Conservation (phyloP, 2,888 invertebrate species). For the Agonopterix alstromeriana region DNA sequence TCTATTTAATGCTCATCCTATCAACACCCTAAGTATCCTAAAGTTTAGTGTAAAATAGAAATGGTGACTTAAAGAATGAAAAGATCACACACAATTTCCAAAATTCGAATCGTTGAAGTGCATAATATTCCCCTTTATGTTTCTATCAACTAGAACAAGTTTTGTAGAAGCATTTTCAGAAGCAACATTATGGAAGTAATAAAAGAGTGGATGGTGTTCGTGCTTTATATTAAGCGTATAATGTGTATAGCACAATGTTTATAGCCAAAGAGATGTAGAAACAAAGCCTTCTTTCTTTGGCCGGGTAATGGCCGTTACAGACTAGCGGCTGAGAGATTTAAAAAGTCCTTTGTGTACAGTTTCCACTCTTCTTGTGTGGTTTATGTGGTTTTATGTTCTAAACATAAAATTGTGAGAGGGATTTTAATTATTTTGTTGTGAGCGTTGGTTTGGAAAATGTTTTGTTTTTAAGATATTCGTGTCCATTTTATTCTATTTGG, state of each 20-base stretch:
- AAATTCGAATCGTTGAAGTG: background rate
- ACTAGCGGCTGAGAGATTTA: constrained; percentile 9
- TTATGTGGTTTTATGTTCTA: constrained; percentile 1
- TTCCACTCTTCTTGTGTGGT: constrained; percentile 4
- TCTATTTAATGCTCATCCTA: no score
- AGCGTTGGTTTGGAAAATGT: no score
- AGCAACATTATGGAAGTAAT: constrained; percentile 35
- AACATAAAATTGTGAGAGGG: background rate
- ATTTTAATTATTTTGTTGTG: no score
- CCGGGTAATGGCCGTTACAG: constrained; percentile 14
- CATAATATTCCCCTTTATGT: constrained; percentile 5
- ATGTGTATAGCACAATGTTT: constrained; percentile 27
- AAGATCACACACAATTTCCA: no score
- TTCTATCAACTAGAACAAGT: constrained; percentile 19
- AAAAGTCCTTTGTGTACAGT: constrained; percentile 9
- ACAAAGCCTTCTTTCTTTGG: constrained; percentile 14
- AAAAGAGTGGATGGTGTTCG: constrained; percentile 23
- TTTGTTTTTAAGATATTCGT: no score
- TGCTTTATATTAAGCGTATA: constrained; percentile 33
- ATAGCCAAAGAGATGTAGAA: constrained; percentile 18
- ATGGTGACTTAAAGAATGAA: no score
- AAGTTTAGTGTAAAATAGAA: no score
- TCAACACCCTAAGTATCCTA: no score
- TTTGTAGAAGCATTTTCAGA: constrained; percentile 27
- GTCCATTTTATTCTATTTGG: no score